phyloP scores from a whole-genome alignment of 2,113 vertebrate genomes.

The Regulus satrapa region DNA sequence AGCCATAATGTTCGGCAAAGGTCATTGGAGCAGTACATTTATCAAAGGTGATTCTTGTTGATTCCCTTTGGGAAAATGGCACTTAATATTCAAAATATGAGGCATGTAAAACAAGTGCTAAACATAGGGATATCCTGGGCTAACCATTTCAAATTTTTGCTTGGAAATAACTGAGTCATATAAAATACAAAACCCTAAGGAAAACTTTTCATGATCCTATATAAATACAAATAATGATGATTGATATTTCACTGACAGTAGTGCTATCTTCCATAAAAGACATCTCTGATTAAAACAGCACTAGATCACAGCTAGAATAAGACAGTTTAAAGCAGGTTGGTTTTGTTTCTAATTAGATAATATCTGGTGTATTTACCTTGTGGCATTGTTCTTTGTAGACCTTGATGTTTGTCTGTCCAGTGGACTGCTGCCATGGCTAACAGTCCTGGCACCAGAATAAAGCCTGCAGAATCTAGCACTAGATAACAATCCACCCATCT shows the following conservation, averaged over 20 bases:
- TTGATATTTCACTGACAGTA: not conserved
- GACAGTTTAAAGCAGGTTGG: not conserved
- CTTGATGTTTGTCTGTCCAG: not conserved
- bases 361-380: not conserved
- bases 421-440: not conserved
- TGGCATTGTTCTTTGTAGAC: not conserved
- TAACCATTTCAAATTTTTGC: not conserved
- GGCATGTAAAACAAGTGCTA: not conserved
- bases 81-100: not conserved
- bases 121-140: not conserved
- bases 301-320: not conserved
- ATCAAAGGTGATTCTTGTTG: not conserved
- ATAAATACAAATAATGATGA: not conserved
- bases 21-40: not conserved
- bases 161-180: not conserved
- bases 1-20: not conserved
- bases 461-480: not conserved
- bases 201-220: not conserved
- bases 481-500: not conserved
- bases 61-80: not conserved
- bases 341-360: not conserved
- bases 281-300: not conserved
- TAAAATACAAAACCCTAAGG: not conserved
- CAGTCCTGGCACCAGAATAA: not conserved
- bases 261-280: not conserved